Base-by-base conservation (phyloP, 2,797 vertebrate species). In the Allobates femoralis region DNA sequence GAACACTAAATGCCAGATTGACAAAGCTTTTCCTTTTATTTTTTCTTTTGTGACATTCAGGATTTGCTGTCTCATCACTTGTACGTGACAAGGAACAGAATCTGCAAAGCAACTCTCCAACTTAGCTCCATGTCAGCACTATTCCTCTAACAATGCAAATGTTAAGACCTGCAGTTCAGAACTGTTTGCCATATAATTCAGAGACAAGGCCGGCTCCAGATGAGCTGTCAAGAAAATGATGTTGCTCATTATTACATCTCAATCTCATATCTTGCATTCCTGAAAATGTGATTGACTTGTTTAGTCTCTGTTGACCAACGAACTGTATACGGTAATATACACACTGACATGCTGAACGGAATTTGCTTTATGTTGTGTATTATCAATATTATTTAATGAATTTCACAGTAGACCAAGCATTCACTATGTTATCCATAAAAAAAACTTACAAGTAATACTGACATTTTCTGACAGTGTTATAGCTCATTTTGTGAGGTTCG, bases 1-100 rank as follows among this genome's bases (percentile, higher is more conserved):
- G 81, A 87, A 87, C 66, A 87, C 81, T 84, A 87, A 87, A 87
- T 84, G 81, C 77, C 86, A 87, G 79, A 84, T 51, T 87, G 86
- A 87, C 86, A 87, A 87, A 87, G 86, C 76, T 53, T 87, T 26
- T 87, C 55, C 21, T 64, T 83, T 84, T 73, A 74, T 67, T 79
- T 85, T 80, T 84, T 83, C 76, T 84, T 84, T 79, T 87, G 81
- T 84, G 81, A 84, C 81, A 84, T 79, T 87, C 76, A 74, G 66
- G 81, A 87, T 84, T 83, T 87, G 86, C 86, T 80, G 75, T 87
- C 81, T 87, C 86, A 87, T 87, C 86, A 87, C 66, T 87, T 79
- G 76, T 66, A 69, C 26, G 64, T 87, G 81, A 87, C 86, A 80
- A 80, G 66, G 46, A 79, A 75, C 56, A 74, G 37, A 60, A 84